Evolutionary conservation across 2,113 vertebrate species (phyloP).

Genomic region (Urocolius indicus): DNA sequence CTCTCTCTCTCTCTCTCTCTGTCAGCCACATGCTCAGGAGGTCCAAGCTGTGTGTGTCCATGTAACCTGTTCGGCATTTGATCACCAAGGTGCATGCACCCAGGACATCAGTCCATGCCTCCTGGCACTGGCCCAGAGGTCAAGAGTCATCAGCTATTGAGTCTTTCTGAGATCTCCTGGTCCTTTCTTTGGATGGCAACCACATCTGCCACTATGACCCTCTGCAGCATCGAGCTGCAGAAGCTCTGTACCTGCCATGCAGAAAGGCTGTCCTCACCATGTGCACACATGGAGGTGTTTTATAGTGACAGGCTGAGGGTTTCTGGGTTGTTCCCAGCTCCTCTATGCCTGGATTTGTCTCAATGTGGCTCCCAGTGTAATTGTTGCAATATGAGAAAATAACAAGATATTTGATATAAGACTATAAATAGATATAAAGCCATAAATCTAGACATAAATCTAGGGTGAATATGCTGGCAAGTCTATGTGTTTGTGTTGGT

Average conservation of each 20-base stretch:
- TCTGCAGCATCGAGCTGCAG: not conserved
- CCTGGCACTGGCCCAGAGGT: not conserved
- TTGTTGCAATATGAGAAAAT: not conserved
- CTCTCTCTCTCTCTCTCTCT: not conserved
- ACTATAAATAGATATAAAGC: not conserved
- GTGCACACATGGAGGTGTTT: accelerated
- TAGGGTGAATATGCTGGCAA: not conserved
- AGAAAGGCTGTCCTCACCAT: not conserved
- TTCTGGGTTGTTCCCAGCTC: not conserved
- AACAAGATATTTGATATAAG: not conserved
- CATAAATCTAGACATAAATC: not conserved
- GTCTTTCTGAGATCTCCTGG: not conserved
- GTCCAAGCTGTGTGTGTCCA: accelerated
- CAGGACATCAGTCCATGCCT: not conserved
- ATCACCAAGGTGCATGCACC: not conserved
- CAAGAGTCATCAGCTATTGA: not conserved
- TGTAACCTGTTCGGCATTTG: accelerated
- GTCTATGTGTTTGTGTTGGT: not conserved
- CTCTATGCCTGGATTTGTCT: not conserved
- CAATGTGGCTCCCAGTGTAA: not conserved
- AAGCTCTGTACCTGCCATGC: not conserved
- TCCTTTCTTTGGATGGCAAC: not conserved
- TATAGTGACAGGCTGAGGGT: not conserved
- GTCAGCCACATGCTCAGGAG: not conserved
- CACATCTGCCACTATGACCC: accelerated